Evolutionary conservation across 2,888 invertebrate genomes (phyloP).

Genomic region (Rhimphoctona megacephalus): DNA sequence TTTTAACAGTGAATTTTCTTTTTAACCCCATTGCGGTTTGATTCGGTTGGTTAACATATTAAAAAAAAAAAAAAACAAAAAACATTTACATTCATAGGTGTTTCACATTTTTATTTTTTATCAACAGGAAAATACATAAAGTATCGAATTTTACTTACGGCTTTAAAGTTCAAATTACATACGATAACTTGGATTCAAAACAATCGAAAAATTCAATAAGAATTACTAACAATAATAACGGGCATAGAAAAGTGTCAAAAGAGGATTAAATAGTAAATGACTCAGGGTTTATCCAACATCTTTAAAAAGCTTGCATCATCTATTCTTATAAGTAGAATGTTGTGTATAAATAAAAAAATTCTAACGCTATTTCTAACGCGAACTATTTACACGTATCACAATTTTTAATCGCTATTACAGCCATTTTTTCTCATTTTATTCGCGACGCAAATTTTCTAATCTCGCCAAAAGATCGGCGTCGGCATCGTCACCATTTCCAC

Average conservation of each 20-base stretch:
- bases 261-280: neutral
- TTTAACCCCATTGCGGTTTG: too few species aligned
- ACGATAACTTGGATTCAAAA: neutral
- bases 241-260: neutral
- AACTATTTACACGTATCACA: constrained; percentile 38
- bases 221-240: neutral
- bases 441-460: constrained; percentile 40
- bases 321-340: neutral
- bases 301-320: neutral
- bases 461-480: constrained; percentile 88
- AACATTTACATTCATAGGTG: neutral
- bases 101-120: neutral
- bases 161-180: neutral
- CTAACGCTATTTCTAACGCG: neutral
- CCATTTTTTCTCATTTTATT: neutral
- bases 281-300: neutral
- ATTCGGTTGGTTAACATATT: too few species aligned
- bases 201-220: neutral
- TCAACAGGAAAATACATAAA: neutral
- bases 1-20: too few species aligned
- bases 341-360: constrained; percentile 19
- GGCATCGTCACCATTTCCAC: constrained; percentile 89
- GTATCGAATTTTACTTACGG: neutral
- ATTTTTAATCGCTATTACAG: constrained; percentile 1
- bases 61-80: too few species aligned